Evolutionary conservation across 2,888 invertebrate species (phyloP), one percentile per base, ranked within the genome.

Genomic region (Arenicola marina): DNA sequence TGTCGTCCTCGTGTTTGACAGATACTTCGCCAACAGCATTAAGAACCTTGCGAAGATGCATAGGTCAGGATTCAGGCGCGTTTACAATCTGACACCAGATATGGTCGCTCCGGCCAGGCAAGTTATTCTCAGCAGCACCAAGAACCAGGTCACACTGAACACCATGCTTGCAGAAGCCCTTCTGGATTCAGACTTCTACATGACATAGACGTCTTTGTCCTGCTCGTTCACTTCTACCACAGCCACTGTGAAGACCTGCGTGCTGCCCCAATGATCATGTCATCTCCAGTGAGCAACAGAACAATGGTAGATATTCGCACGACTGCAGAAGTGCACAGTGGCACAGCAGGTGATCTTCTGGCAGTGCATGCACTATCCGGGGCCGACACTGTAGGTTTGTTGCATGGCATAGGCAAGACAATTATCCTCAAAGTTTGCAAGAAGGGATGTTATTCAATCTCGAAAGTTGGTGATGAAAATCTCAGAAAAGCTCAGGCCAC

Each of bases 201-300:
- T 60, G 57, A 62, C 31, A 48, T 51, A 1, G 57, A 60, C 33
- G 31, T 61, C 24, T 59, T 51, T 58, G 57, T 58, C 15, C 58
- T 62, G 32, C 33, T 59, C 34, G 46, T 56, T 4, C 38, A 62
- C 48, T 46, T 48, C 51, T 62, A 62, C 4, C 4, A 58, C 26
- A 26, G 31, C n/a, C 1, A 2, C 1, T 45, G 48, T 29, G 34
- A 18, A 58, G 31, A 24, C 31, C 28, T 24, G 48, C 31, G 24
- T 38, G 7, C 15, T 26, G 21, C 18, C 43, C 48, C 57, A 31
- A 48, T 62, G 62, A 62, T 62, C 57, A 59, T 62, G 51, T 33
- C 56, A 31, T 45, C 51, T 51, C 48, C 58, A 51, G 58, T 62
- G 38, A n/a, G 38, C 26, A 48, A 58, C 21, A n/a, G 48, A 44